These are phyloP conservation scores for Noturus placidus DNA, from an alignment of 2,113 vertebrate genomes.

Conservation along the genomic window DNA sequence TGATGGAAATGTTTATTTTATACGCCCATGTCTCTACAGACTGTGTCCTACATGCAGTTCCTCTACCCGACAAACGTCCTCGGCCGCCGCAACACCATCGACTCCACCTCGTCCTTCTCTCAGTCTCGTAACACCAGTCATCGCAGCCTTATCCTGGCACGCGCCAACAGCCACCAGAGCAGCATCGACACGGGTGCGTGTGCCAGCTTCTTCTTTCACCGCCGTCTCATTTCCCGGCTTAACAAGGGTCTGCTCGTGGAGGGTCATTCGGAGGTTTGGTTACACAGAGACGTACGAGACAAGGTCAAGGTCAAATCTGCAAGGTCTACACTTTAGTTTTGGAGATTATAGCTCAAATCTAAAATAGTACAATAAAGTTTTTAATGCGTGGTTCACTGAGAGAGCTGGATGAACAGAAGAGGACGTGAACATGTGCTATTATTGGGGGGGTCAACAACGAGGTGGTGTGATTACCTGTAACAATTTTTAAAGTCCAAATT, in stretches of 20 bases:
- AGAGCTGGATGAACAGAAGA: no score
- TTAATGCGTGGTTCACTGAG: not conserved
- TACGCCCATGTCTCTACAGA: constrained; percentile 69
- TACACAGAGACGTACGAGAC: not conserved
- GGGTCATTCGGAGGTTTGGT: constrained; percentile 9
- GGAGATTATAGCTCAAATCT: not conserved
- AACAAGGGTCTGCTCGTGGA: constrained; percentile 16
- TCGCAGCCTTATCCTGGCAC: constrained; percentile 89
- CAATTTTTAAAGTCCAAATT: no score
- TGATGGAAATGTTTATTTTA: not conserved
- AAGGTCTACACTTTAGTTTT: not conserved
- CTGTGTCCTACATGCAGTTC: constrained; percentile 97
- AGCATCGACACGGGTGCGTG: constrained; percentile 89
- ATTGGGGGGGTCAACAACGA: no score
- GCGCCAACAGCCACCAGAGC: constrained; percentile 94
- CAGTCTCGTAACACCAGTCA: constrained; percentile 93
- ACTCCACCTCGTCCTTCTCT: constrained; percentile 93
- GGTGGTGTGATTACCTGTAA: no score
- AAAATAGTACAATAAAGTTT: not conserved
- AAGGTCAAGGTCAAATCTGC: not conserved
- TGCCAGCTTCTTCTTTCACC: constrained; percentile 4
- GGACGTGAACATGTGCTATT: no score
- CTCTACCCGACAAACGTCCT: constrained; percentile 93
- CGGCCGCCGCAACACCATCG: constrained; percentile 90
- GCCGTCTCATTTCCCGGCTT: constrained; percentile 11